Evolutionary conservation across 2,888 invertebrate genomes (phyloP).

Genomic region (Heliconius ethilla): DNA sequence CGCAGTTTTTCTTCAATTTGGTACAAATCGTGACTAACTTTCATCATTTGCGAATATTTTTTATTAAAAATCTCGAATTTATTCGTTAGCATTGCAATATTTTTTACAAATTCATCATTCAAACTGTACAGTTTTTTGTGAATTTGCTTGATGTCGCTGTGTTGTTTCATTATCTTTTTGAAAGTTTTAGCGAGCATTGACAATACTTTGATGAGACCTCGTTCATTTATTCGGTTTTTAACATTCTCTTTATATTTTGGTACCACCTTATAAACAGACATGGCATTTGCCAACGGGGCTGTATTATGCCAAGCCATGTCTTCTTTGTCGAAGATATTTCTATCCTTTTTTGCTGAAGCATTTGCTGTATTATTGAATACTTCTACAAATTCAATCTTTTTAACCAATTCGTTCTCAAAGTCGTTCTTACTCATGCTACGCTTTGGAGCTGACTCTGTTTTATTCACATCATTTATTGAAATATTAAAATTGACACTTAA

Average conservation of each 20-base stretch:
- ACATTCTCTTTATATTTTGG: conserved; percentile 53
- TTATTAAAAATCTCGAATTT: conserved; percentile 66
- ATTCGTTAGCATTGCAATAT: conserved; percentile 50
- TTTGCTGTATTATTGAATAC: conserved; percentile 47
- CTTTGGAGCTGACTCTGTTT: conserved; percentile 49
- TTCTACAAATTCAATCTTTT: conserved; percentile 52
- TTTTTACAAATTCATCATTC: conserved; percentile 61
- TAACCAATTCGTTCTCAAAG: conserved; percentile 54
- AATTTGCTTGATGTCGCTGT: conserved; percentile 65
- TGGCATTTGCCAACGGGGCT: conserved; percentile 51
- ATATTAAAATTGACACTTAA: neutral
- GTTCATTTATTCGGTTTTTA: conserved; percentile 61
- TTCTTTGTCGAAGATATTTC: conserved; percentile 59
- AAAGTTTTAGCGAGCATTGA: conserved; percentile 72
- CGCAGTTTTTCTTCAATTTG: conserved; percentile 55
- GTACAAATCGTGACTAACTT: conserved; percentile 18
- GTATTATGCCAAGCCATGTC: conserved; percentile 61
- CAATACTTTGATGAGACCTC: conserved; percentile 68
- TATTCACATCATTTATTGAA: conserved; percentile 30
- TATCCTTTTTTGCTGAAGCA: conserved; percentile 52
- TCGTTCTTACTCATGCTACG: conserved; percentile 56
- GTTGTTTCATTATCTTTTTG: conserved; percentile 72
- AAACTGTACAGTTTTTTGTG: conserved; percentile 57
- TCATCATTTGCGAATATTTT: conserved; percentile 58
- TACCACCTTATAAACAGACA: conserved; percentile 56